A percentile compares a stretch with the other conserved stretches of the same genome.
Conservation (phyloP, 2,113 vertebrate genomes). For the Vulpes ferrilata region DNA sequence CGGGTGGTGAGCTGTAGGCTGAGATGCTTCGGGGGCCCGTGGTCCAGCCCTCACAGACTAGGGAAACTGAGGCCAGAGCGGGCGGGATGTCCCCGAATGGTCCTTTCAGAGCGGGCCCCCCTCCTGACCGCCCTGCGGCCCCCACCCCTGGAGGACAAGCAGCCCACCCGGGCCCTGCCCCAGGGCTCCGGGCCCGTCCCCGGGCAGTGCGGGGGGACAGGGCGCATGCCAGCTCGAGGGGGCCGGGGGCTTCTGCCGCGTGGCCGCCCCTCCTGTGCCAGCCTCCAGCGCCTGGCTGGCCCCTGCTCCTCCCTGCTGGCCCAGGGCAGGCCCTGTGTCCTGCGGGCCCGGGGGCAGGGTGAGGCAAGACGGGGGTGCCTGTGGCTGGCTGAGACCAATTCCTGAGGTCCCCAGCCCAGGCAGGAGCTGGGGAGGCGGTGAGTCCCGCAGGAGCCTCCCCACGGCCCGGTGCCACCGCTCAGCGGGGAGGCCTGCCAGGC, state of each 20-base stretch:
- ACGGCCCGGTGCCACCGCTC: not conserved
- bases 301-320: not conserved
- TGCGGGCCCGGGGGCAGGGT: not conserved
- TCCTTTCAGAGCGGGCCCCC: not conserved
- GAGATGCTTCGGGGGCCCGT: not conserved
- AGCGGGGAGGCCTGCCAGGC: fast-evolving
- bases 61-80: not conserved
- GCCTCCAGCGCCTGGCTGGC: not conserved
- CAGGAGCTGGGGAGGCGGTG: not conserved
- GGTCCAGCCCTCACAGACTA: not conserved
- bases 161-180: not conserved
- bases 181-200: not conserved
- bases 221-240: not conserved
- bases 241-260: fast-evolving
- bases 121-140: not conserved
- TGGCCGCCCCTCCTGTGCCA: not conserved
- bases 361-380: no score
- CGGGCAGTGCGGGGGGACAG: not conserved
- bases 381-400: not conserved
- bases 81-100: not conserved
- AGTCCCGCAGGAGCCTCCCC: not conserved
- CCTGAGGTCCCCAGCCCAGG: not conserved
- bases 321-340: not conserved
- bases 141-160: no score
- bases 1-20: fast-evolving